These are phyloP conservation scores for Apamea epomidion DNA, from an alignment of 2,888 invertebrate species.

Conservation along the genomic window DNA sequence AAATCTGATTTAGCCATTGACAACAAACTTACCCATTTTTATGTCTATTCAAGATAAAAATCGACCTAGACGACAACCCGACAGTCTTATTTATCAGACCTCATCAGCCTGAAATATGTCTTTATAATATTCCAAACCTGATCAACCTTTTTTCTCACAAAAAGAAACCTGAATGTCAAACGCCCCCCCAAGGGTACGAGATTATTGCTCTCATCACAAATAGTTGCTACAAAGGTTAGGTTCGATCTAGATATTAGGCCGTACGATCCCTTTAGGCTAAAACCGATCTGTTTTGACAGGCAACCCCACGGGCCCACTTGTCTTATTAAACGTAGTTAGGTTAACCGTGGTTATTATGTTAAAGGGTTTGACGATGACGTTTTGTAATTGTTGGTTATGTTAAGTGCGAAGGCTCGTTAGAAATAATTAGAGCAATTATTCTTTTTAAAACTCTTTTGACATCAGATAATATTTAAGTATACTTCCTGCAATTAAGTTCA, in stretches of 20 bases:
- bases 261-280: conserved; percentile 36
- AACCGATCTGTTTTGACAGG: conserved; percentile 49
- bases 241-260: conserved; percentile 50
- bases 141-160: background rate
- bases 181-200: conserved; percentile 15
- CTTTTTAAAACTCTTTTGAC: background rate
- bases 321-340: conserved; percentile 28
- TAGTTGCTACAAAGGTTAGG: conserved; percentile 42
- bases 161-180: conserved; percentile 21
- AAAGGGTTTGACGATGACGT: conserved; percentile 6
- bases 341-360: conserved; percentile 26
- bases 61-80: background rate
- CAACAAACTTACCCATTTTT: background rate
- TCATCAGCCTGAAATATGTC: background rate
- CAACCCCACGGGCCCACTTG: conserved; percentile 17
- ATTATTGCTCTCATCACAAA: conserved; percentile 42
- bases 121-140: conserved; percentile 12
- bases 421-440: conserved; percentile 15
- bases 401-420: conserved; percentile 11
- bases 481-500: background rate
- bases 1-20: background rate
- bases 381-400: conserved; percentile 19
- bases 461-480: background rate
- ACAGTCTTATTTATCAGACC: background rate
- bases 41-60: background rate